These are phyloP conservation scores for Alfaro cultratus DNA, from an alignment of 2,797 vertebrate species.

Conservation along the genomic window DNA sequence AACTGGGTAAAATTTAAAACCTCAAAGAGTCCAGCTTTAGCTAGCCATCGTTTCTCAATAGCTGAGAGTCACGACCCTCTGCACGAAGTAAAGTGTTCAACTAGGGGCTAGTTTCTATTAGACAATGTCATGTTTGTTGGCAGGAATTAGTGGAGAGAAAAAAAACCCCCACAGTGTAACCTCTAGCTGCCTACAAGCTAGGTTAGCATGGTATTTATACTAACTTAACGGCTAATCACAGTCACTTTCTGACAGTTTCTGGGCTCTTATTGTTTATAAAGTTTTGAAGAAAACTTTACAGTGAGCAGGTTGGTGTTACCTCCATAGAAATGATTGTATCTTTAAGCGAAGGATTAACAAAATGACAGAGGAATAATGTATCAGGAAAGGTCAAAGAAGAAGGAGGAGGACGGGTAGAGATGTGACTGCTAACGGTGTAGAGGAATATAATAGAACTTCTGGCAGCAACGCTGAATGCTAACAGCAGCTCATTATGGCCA, in stretches of 20 bases:
- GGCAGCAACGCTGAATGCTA: not conserved
- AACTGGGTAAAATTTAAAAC: too few relatives aligned
- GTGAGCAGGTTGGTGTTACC: not conserved
- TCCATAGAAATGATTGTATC: too few relatives aligned
- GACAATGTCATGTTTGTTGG: not conserved
- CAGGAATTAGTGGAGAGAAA: not conserved
- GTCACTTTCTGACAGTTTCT: not conserved
- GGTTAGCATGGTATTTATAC: not conserved
- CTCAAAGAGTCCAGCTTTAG: too few relatives aligned
- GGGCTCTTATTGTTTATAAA: not conserved
- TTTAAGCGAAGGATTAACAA: not conserved
- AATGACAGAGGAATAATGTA: not conserved
- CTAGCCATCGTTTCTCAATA: too few relatives aligned
- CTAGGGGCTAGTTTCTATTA: not conserved
- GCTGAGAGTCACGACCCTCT: too few relatives aligned
- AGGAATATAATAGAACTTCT: not conserved
- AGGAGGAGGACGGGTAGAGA: not conserved
- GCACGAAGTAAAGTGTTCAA: too few relatives aligned
- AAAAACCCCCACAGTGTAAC: too few relatives aligned
- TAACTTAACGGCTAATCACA: not conserved
- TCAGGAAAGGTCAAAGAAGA: not conserved
- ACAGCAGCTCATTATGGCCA: constrained; percentile 1
- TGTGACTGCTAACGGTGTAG: not conserved
- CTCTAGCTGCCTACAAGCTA: not conserved
- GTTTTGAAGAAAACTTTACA: not conserved